Conservation (phyloP, 2,797 vertebrate species). For the Arrhamphus sclerolepis region DNA sequence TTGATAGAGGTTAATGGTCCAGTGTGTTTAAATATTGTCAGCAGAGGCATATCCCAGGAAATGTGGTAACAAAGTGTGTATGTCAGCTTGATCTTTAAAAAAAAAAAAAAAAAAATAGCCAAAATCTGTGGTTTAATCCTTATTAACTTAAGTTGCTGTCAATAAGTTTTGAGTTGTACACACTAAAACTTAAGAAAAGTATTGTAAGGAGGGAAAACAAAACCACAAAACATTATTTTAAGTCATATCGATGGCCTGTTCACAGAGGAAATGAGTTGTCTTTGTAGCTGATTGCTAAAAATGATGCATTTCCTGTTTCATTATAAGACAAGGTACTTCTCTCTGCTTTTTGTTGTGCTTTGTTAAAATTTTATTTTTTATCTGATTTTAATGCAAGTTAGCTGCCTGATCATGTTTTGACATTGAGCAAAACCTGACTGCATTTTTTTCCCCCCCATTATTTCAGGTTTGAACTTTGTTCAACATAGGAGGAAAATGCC, state of each 20-base stretch:
- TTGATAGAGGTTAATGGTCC: too few relatives aligned
- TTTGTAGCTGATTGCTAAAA: slow-evolving; percentile 63
- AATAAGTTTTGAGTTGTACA: too few relatives aligned
- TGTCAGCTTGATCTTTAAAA: too few relatives aligned
- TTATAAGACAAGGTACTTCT: slow-evolving; percentile 21
- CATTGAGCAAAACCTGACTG: neutral
- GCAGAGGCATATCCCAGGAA: too few relatives aligned
- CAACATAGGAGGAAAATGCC: slow-evolving; percentile 81
- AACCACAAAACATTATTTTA: neutral
- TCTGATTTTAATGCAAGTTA: slow-evolving; percentile 11
- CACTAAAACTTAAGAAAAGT: too few relatives aligned
- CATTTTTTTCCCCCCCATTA: neutral
- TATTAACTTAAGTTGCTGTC: too few relatives aligned
- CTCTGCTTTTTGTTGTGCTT: too few relatives aligned
- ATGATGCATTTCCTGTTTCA: slow-evolving; percentile 75
- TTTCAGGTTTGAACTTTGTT: slow-evolving; percentile 44
- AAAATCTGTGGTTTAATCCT: too few relatives aligned
- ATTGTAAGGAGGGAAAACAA: neutral
- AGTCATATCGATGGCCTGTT: slow-evolving; percentile 27
- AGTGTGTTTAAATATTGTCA: too few relatives aligned
- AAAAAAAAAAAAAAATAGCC: too few relatives aligned
- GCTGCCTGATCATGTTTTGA: slow-evolving; percentile 10
- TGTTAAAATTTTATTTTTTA: slow-evolving; percentile 26
- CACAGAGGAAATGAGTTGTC: slow-evolving; percentile 62
- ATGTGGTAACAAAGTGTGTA: too few relatives aligned